Evolutionary conservation across 2,888 invertebrate species (phyloP).

Genomic region (Thymelicus sylvestris): DNA sequence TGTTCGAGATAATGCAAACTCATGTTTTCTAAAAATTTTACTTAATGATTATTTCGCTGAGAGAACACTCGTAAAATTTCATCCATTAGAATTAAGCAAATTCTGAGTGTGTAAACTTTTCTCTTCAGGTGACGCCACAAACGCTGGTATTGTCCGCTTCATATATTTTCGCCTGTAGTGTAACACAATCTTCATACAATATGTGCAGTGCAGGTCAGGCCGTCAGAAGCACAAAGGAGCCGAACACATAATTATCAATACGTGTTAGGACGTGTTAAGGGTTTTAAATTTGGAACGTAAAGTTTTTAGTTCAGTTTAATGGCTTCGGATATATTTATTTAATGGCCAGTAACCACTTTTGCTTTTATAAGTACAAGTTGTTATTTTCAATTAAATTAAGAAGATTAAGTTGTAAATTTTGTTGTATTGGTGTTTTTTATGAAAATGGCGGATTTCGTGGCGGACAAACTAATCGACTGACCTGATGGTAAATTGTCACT

Average conservation of each 20-base stretch:
- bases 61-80: too few species aligned
- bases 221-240: slow-evolving; percentile 61
- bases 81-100: too few species aligned
- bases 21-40: too few species aligned
- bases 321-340: slow-evolving; percentile 39
- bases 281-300: slow-evolving; percentile 51
- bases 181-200: slow-evolving; percentile 14
- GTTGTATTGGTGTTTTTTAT: neutral
- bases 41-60: too few species aligned
- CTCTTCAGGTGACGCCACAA: too few species aligned
- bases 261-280: slow-evolving; percentile 50
- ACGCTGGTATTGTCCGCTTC: too few species aligned
- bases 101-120: too few species aligned
- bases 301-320: slow-evolving; percentile 44
- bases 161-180: slow-evolving; percentile 38
- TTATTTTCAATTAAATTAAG: slow-evolving; percentile 26
- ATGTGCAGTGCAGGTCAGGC: slow-evolving; percentile 38
- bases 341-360: slow-evolving; percentile 39
- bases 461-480: too few species aligned
- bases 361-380: slow-evolving; percentile 26
- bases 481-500: too few species aligned
- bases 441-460: too few species aligned
- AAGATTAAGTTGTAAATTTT: slow-evolving; percentile 28
- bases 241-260: slow-evolving; percentile 54
- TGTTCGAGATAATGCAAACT: too few species aligned